A percentile compares a stretch with the other conserved stretches of the same genome.
Evolutionary conservation across 2,797 vertebrate genomes (phyloP).

Genomic region (Bovichtus diacanthus): DNA sequence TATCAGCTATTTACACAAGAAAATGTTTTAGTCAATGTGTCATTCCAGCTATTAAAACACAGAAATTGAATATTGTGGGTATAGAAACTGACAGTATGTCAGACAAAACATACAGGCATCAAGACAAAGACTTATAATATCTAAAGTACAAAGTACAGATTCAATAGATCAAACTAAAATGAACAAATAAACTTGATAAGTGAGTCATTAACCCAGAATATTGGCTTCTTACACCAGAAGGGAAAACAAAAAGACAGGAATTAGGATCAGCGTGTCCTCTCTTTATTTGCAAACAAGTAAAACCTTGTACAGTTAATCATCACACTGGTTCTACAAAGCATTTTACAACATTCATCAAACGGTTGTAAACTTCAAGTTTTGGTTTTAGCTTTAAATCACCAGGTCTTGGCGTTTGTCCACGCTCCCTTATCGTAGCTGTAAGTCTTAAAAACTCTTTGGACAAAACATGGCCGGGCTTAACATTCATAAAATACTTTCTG

Average conservation of each 20-base stretch:
- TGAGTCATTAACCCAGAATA: background rate
- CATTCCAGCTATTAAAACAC: background rate
- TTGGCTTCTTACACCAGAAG: background rate
- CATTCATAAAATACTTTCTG: conserved; percentile 54
- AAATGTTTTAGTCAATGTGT: too few relatives aligned
- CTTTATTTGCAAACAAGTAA: conserved; percentile 80
- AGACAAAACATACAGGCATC: background rate
- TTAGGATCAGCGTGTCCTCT: conserved; percentile 26
- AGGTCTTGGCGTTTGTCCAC: background rate
- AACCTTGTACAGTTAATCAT: conserved; percentile 60
- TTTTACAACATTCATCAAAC: conserved; percentile 67
- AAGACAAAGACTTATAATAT: background rate
- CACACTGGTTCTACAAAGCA: conserved; percentile 59
- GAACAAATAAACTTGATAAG: background rate
- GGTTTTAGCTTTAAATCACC: conserved; percentile 54
- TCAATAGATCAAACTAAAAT: background rate
- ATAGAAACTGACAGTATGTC: background rate
- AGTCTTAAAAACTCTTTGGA: conserved; percentile 37
- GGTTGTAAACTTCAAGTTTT: conserved; percentile 81
- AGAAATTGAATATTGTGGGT: background rate
- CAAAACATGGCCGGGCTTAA: conserved; percentile 29
- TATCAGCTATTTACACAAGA: background rate
- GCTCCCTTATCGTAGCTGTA: conserved; percentile 14
- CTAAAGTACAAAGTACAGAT: background rate
- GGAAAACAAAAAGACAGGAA: background rate